phyloP scores from a whole-genome alignment of 2,888 invertebrate genomes.

The Lithophane ornitopus region DNA sequence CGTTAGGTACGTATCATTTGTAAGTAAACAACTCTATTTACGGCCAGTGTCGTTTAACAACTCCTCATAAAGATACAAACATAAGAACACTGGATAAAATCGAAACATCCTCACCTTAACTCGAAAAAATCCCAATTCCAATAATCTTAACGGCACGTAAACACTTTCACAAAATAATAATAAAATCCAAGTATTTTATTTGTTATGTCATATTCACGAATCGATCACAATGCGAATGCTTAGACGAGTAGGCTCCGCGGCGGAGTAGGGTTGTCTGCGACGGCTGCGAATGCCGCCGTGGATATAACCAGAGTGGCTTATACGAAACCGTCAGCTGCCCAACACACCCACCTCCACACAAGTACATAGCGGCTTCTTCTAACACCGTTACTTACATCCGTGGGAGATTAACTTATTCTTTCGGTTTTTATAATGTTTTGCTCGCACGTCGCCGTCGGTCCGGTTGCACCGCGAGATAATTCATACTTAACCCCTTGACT shows the following conservation, averaged over 20 bases:
- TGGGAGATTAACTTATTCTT: slow-evolving; percentile 49
- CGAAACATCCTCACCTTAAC: slow-evolving; percentile 55
- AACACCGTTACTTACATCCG: slow-evolving; percentile 66
- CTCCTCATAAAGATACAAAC: neutral
- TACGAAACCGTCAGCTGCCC: slow-evolving; percentile 57
- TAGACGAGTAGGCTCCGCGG: slow-evolving; percentile 57
- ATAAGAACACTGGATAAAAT: neutral
- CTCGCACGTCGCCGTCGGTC: slow-evolving; percentile 21
- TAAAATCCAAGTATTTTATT: slow-evolving; percentile 23
- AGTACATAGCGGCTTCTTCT: slow-evolving; percentile 58
- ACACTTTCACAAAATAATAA: slow-evolving; percentile 60
- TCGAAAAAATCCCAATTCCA: slow-evolving; percentile 55
- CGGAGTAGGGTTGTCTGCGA: slow-evolving; percentile 59
- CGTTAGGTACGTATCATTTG: slow-evolving; percentile 1
- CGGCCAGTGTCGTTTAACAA: neutral
- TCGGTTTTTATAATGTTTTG: slow-evolving; percentile 31
- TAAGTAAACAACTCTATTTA: slow-evolving; percentile 36
- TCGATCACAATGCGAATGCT: slow-evolving; percentile 49
- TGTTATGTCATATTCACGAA: slow-evolving; percentile 61
- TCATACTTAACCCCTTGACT: slow-evolving; percentile 17
- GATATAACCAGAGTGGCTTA: slow-evolving; percentile 64
- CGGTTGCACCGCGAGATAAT: slow-evolving; percentile 17
- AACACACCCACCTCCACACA: slow-evolving; percentile 66
- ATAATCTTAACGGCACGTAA: slow-evolving; percentile 44
- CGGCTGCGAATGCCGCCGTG: slow-evolving; percentile 62